These are phyloP conservation scores for Platycheirus albimanus DNA, from an alignment of 2,888 invertebrate genomes.

Conservation along the genomic window DNA sequence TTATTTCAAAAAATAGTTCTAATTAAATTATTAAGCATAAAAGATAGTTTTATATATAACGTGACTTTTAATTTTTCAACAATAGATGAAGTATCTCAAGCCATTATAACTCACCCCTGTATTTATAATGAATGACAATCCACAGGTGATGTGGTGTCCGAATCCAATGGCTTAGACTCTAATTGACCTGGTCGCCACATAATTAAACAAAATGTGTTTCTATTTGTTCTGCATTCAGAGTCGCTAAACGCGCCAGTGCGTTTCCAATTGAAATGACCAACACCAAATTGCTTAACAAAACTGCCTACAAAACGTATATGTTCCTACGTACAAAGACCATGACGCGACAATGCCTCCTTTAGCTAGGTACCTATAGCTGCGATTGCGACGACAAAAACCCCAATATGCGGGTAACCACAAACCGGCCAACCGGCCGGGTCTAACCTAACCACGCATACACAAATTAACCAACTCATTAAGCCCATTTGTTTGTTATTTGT, in stretches of 20 bases:
- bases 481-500: conserved; percentile 73
- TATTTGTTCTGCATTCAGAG: conserved; percentile 61
- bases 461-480: conserved; percentile 74
- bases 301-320: conserved; percentile 67
- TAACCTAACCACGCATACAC: conserved; percentile 43
- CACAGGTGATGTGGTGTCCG: conserved; percentile 57
- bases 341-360: conserved; percentile 22
- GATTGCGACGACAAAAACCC: conserved; percentile 24
- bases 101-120: conserved; percentile 16
- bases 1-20: too few relatives aligned
- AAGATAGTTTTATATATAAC: not conserved
- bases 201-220: conserved; percentile 70
- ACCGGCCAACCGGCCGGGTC: too few relatives aligned
- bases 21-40: too few relatives aligned
- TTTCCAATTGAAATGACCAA: conserved; percentile 69
- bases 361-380: too few relatives aligned
- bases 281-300: conserved; percentile 61
- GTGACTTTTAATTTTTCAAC: too few relatives aligned
- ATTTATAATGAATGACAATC: conserved; percentile 44
- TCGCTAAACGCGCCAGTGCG: conserved; percentile 66
- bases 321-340: too few relatives aligned
- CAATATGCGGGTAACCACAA: conserved; percentile 59
- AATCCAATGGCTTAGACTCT: conserved; percentile 38
- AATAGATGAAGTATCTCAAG: not conserved
- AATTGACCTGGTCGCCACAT: conserved; percentile 71